Evolutionary conservation across 2,797 vertebrate species (phyloP), one percentile per base, ranked within the genome.

Genomic region (Manis javanica): DNA sequence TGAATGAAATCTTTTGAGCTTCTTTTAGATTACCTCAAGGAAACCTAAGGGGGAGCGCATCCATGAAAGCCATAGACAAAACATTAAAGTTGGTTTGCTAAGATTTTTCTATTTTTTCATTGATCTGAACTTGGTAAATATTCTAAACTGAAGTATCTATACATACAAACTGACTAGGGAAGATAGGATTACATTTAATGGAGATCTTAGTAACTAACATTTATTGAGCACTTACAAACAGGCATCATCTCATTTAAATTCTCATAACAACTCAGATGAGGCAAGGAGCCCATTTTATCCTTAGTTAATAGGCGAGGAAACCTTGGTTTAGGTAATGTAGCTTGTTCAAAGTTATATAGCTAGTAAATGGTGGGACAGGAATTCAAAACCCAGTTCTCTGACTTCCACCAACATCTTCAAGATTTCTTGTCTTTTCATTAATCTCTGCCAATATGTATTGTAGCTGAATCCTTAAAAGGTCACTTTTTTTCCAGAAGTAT

Each of bases 61-160:
- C 55, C 21, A 5, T 13, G n/a, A 89, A 91, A 90, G 9, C 46
- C 37, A 61, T 14, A 85, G 59, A 87, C 21, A 81, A 64, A 87
- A 87, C 8, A 77, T 21, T 19, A 8, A 81, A 46, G 29, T 78
- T 55, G 71, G 37, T 39, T 94, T 77, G 37, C 16, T 24, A 81
- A 96, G 64, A 84, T 55, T 83, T 66, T 90, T 89, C 68, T 64
- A 1, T 79, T 59, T 96, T 87, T 83, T 29, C 49, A 61, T 55
- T 39, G 4, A 90, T 68, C 42, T 5, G 29, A 34, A 68, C 16
- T 11, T 75, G 75, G 24, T 19, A 68, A 61, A 34, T 39, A 63
- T 51, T 81, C 59, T 64, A 77, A 83, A 10, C 53, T 92, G 31
- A 46, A 46, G 10, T 88, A 42, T 61, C 26, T 68, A 3, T 55